Evolutionary conservation across 2,113 vertebrate species (phyloP).

Genomic region (Rana temporaria): DNA sequence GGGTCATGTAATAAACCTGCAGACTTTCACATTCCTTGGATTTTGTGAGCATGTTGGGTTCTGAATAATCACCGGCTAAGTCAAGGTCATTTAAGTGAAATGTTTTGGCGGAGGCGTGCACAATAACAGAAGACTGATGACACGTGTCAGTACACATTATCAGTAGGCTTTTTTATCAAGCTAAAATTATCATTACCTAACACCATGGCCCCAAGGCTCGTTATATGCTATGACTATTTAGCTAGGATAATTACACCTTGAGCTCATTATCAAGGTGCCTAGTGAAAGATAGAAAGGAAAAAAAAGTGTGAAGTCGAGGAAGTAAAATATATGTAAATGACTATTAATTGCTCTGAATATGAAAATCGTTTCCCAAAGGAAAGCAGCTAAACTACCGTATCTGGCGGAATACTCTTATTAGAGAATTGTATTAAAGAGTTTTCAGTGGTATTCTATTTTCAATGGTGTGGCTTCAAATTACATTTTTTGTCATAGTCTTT

Average conservation of each 20-base stretch:
- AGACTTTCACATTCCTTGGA: neutral
- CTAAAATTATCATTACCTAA: conserved; percentile 31
- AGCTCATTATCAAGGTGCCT: conserved; percentile 45
- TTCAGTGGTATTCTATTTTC: too few species aligned
- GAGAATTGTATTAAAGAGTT: too few species aligned
- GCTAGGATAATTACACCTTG: conserved; percentile 32
- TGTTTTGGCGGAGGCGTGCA: neutral
- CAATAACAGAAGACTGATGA: conserved; percentile 10
- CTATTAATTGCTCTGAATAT: conserved; percentile 23
- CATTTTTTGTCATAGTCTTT: too few species aligned
- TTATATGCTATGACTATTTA: conserved; percentile 22
- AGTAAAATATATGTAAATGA: conserved; percentile 37
- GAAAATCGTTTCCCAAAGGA: neutral
- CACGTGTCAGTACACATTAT: conserved; percentile 44
- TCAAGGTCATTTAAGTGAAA: conserved; percentile 4
- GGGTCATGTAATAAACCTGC: neutral
- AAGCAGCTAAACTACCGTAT: neutral
- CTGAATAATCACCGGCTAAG: neutral
- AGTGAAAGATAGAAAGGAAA: conserved; percentile 5
- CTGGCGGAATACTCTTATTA: too few species aligned
- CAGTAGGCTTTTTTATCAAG: neutral
- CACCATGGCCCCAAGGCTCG: conserved; percentile 3
- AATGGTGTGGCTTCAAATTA: too few species aligned
- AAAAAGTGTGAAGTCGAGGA: conserved; percentile 37
- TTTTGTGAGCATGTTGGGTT: neutral